Evolutionary conservation across 2,113 vertebrate genomes (phyloP).

Genomic region (Oxyura jamaicensis): DNA sequence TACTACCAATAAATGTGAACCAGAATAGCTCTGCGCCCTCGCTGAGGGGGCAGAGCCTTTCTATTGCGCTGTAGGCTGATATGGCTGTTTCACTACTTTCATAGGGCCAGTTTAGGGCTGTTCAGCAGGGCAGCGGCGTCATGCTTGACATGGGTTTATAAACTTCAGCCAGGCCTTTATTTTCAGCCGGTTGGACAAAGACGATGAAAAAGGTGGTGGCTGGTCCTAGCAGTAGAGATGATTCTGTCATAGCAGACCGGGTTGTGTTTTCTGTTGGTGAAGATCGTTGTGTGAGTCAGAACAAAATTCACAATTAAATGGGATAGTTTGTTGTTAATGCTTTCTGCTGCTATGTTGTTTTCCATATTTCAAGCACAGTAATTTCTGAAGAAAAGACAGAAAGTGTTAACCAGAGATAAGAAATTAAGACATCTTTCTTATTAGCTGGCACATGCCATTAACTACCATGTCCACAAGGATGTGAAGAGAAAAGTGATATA

Average conservation of each 20-base stretch:
- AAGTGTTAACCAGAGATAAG: background rate
- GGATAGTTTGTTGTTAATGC: background rate
- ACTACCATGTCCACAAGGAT: background rate
- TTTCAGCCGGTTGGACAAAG: background rate
- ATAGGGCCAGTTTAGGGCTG: background rate
- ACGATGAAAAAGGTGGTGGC: background rate
- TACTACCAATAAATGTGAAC: slow-evolving; percentile 20
- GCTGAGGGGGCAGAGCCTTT: background rate
- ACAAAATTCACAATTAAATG: background rate
- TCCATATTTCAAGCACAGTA: background rate
- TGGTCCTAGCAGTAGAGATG: background rate
- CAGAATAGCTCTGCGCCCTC: background rate
- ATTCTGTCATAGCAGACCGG: background rate
- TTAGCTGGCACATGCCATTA: background rate
- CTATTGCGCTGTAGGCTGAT: background rate
- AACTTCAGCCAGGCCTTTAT: background rate
- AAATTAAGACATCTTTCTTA: background rate
- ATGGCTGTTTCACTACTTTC: background rate
- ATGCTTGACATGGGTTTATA: background rate
- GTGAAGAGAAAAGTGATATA: background rate
- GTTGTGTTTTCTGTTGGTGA: background rate
- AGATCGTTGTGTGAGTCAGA: background rate
- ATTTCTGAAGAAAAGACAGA: background rate
- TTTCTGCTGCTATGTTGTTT: background rate
- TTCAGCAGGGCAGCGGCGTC: background rate